Conservation (phyloP, 2,888 invertebrate species). For the Bedellia somnulentella region DNA sequence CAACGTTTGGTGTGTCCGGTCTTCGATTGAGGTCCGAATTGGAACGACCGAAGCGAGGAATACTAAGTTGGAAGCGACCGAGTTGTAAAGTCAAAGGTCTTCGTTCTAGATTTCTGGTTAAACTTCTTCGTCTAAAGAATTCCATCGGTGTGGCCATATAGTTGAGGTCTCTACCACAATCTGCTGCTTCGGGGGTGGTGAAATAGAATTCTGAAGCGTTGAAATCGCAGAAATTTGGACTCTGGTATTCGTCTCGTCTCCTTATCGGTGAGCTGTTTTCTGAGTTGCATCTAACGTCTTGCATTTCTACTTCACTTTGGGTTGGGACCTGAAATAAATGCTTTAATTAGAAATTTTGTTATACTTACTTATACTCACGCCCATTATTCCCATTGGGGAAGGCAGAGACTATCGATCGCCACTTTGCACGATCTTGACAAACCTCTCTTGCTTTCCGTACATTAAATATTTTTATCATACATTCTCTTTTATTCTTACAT, state of each 20-base stretch:
- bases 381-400: no score
- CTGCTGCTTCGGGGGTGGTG: constrained; percentile 20
- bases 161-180: constrained; percentile 24
- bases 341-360: background rate
- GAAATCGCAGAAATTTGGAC: constrained; percentile 28
- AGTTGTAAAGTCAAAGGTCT: constrained; percentile 33
- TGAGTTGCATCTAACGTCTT: constrained; percentile 21
- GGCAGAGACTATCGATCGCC: no score
- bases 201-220: constrained; percentile 20
- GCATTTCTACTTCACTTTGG: constrained; percentile 36
- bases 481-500: no score
- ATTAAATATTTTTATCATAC: no score
- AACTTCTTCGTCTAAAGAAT: constrained; percentile 15
- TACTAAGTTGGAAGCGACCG: constrained; percentile 35
- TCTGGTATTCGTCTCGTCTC: constrained; percentile 21
- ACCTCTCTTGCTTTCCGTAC: no score
- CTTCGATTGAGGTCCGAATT: constrained; percentile 15
- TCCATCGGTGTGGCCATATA: constrained; percentile 29
- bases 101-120: constrained; percentile 12
- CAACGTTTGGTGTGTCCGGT: constrained; percentile 42
- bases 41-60: constrained; percentile 27
- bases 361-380: no score
- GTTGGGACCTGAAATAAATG: constrained; percentile 30
- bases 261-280: constrained; percentile 20
- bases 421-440: no score